Conservation (phyloP, 2,797 vertebrate species). For the Sebastes steindachneri region DNA sequence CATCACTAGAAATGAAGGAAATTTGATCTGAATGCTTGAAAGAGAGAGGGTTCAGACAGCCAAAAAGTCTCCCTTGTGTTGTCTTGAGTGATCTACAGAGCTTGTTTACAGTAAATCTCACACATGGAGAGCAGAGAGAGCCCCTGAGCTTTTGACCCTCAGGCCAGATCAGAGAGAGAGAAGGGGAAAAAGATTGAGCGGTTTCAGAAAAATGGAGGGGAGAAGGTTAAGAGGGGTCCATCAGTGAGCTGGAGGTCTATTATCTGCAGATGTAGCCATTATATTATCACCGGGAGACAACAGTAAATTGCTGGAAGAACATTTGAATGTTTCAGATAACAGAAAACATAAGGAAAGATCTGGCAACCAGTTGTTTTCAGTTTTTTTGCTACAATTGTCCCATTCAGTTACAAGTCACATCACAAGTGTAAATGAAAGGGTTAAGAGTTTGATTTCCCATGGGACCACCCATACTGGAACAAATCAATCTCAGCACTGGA, state of each 20-base stretch:
- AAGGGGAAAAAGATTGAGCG: background rate
- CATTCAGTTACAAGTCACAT: background rate
- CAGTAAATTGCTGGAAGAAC: slow-evolving; percentile 11
- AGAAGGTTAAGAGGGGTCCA: slow-evolving; percentile 10
- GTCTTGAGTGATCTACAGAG: slow-evolving; percentile 8
- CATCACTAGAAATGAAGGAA: background rate
- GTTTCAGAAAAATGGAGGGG: background rate
- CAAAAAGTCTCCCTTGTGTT: background rate
- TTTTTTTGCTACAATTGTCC: background rate
- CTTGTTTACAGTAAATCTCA: slow-evolving; percentile 21
- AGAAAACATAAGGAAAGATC: background rate
- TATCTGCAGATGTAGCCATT: slow-evolving; percentile 41
- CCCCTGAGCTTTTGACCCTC: slow-evolving; percentile 23
- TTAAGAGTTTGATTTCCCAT: background rate
- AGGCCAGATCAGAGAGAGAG: background rate
- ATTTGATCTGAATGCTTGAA: background rate
- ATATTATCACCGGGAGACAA: slow-evolving; percentile 13
- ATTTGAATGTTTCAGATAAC: background rate
- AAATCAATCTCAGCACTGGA: background rate
- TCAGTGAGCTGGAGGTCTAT: slow-evolving; percentile 23
- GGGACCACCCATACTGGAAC: slow-evolving; percentile 3
- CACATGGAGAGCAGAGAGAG: slow-evolving; percentile 8
- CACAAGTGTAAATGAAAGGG: background rate
- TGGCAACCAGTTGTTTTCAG: slow-evolving; percentile 4
- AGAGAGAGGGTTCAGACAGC: background rate